Conservation (phyloP, 1,140 invertebrate species). For the Lanistes nyassanus region DNA sequence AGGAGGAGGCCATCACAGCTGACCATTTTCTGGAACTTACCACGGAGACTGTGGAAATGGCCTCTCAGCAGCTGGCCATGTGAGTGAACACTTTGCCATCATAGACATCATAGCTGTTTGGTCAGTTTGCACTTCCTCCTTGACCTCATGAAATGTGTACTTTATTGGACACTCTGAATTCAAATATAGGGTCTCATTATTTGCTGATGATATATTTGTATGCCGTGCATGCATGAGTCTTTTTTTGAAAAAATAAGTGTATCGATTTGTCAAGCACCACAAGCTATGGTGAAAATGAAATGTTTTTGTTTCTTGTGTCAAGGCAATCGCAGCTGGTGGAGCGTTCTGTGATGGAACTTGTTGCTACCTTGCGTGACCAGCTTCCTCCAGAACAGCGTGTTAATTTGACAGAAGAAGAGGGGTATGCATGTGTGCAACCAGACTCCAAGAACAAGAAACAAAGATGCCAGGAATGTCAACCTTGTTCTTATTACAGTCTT, state of each 20-base stretch:
- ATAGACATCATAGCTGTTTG: neutral
- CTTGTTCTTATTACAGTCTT: conserved; percentile 62
- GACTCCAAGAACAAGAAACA: conserved; percentile 62
- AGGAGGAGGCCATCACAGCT: conserved; percentile 83
- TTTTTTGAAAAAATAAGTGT: neutral
- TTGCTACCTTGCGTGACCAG: conserved; percentile 75
- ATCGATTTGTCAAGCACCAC: neutral
- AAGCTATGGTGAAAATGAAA: neutral
- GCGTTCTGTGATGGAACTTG: conserved; percentile 89
- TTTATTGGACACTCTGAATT: too few species aligned
- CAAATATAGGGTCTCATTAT: neutral
- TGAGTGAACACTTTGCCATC: conserved; percentile 30
- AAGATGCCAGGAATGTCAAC: conserved; percentile 63
- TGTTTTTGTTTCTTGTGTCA: conserved; percentile 23
- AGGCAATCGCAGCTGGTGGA: conserved; percentile 89
- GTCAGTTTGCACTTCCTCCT: too few species aligned
- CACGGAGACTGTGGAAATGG: conserved; percentile 51
- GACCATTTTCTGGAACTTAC: conserved; percentile 87
- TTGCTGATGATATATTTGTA: neutral
- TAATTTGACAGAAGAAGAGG: conserved; percentile 52
- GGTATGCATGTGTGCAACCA: conserved; percentile 50
- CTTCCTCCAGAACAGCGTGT: conserved; percentile 48
- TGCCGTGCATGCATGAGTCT: neutral
- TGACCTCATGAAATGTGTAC: too few species aligned
- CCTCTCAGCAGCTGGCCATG: conserved; percentile 55